Evolutionary conservation across 2,888 invertebrate genomes (phyloP), one percentile per base, ranked within the genome.

Genomic region (Leptarthrus brevirostris): DNA sequence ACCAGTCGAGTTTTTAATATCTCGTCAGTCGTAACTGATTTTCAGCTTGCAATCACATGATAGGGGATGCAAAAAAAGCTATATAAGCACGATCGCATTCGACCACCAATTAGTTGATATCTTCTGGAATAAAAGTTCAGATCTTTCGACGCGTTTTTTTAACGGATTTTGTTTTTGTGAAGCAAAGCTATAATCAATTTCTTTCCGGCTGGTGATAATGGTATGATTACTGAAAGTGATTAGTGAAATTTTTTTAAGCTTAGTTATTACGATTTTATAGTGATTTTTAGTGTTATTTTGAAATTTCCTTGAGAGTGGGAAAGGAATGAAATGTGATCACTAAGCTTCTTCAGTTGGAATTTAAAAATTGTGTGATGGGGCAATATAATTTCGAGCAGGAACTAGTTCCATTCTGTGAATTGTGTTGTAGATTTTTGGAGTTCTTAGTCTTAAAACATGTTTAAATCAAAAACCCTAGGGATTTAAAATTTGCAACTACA

Each of bases 191-290:
- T 47, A 24, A 18, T 24, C 14, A 34, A 16, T 24, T 47, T 47
- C 18, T 26, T 2, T 24, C 22, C 20, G 66, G 14, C 49, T 66
- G 66, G 66, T 66, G 66, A 66, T 66, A 66, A 66, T 66, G 66
- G 66, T 66, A 66, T 16, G 66, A 47, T 44, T 26, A 12, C 26
- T 14, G 8, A 22, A 44, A 24, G 47, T 47, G 44, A 6, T 66
- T 49, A 22, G 53, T 53, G 18, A n/a, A n/a, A 16, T 53, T 22
- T 12, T 22, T n/a, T 3, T 53, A 20, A 18, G 6, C 2, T 5
- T 26, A 14, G 44, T 26, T 8, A 16, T 14, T n/a, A n/a, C n/a
- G n/a, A 47, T 14, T n/a, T 47, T 47, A 14, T 12, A 14, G 10
- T 36, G n/a, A 18, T 36, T 36, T 58, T 58, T 30, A 26, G 6